Conservation (phyloP, 2,797 vertebrate genomes). For the Taeniopygia guttata region DNA sequence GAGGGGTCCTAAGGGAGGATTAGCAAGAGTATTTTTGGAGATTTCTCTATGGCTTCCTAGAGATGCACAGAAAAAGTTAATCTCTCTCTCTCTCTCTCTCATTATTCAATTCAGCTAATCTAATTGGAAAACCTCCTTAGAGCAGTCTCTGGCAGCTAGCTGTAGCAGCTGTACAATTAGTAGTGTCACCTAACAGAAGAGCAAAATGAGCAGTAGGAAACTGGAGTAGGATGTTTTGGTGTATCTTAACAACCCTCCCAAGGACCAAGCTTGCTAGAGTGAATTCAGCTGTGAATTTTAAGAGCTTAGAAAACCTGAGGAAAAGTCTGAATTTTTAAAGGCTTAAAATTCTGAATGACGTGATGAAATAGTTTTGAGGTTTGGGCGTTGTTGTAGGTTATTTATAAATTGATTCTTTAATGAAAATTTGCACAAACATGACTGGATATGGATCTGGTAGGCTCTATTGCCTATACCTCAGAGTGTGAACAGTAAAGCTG, state of each 20-base stretch:
- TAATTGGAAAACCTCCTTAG: conserved; percentile 29
- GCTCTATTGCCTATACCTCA: background rate
- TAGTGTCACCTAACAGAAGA: conserved; percentile 16
- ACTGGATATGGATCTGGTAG: background rate
- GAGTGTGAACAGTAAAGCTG: background rate
- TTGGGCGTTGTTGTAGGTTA: background rate
- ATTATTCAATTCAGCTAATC: conserved; percentile 34
- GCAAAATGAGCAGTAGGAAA: background rate
- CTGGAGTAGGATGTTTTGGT: background rate
- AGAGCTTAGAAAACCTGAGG: background rate
- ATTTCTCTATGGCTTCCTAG: conserved; percentile 34
- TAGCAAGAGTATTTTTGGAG: background rate
- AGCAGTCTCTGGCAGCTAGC: background rate
- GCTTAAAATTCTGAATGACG: background rate
- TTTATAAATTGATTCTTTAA: background rate
- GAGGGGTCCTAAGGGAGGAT: conserved; percentile 14
- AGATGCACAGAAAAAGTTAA: background rate
- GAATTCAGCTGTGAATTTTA: background rate
- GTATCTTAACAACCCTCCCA: background rate
- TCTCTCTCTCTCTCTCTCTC: background rate
- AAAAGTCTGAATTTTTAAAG: background rate
- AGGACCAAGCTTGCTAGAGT: background rate
- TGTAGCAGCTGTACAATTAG: conserved; percentile 27
- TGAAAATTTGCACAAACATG: background rate
- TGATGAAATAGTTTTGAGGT: background rate